These are phyloP conservation scores for Esox masquinongy DNA, from an alignment of 2,797 vertebrate species.

Conservation along the genomic window DNA sequence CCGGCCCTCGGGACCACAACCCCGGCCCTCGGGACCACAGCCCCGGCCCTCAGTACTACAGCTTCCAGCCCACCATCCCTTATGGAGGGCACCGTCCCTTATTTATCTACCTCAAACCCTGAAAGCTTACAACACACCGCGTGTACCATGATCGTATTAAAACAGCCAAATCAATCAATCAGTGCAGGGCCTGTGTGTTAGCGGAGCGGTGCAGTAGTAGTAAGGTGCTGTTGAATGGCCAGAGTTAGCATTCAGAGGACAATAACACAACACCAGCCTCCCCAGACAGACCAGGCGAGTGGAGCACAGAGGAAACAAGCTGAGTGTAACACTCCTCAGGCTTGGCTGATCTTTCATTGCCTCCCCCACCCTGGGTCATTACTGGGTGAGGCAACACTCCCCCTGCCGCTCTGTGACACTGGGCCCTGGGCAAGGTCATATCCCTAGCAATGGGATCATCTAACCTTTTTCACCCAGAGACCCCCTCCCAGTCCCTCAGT, in stretches of 20 bases:
- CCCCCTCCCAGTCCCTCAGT: too few species aligned
- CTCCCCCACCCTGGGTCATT: neutral
- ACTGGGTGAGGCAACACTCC: neutral
- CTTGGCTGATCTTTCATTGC: neutral
- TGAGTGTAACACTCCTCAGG: neutral
- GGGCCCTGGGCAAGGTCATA: neutral
- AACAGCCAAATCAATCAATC: neutral
- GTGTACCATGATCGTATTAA: neutral
- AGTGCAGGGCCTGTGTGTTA: neutral
- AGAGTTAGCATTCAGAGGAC: neutral
- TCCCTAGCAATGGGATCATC: too few species aligned
- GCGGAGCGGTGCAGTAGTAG: neutral
- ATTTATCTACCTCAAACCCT: neutral
- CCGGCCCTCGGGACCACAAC: neutral
- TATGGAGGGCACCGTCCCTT: neutral
- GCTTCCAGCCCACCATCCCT: neutral
- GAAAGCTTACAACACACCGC: neutral
- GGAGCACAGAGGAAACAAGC: neutral
- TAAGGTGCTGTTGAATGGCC: neutral
- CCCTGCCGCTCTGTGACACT: neutral
- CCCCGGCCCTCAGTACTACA: neutral
- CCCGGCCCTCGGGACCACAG: neutral
- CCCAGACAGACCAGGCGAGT: neutral
- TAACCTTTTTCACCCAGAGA: too few species aligned
- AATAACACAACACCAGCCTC: neutral